Conservation (phyloP, 1,140 invertebrate genomes). For the Tenebrio molitor region DNA sequence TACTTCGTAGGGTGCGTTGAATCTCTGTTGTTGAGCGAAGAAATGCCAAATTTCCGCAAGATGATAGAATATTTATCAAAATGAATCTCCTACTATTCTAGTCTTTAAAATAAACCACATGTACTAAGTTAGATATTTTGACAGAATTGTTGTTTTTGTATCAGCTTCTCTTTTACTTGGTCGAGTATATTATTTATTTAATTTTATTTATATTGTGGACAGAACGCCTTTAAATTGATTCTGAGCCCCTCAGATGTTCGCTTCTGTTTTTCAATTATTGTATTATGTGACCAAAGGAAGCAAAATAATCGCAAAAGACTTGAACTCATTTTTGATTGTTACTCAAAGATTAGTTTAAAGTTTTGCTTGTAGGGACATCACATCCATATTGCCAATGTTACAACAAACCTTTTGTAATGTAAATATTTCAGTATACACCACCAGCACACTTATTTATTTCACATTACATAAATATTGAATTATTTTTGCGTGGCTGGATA, state of each 20-base stretch:
- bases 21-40: conserved; percentile 84
- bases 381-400: conserved; percentile 9
- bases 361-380: conserved; percentile 17
- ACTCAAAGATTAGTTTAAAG: too few species aligned
- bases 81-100: conserved; percentile 64
- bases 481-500: conserved; percentile 51
- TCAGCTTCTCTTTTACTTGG: conserved; percentile 51
- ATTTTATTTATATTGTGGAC: conserved; percentile 43
- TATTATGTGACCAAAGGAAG: too few species aligned
- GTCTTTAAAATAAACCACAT: conserved; percentile 59
- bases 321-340: not conserved
- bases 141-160: conserved; percentile 56
- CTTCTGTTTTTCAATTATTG: not conserved
- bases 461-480: conserved; percentile 42
- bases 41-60: conserved; percentile 80
- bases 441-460: conserved; percentile 28
- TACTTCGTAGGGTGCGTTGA: conserved; percentile 94
- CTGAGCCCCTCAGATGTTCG: conserved; percentile 27
- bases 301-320: too few species aligned
- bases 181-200: conserved; percentile 43
- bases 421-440: conserved; percentile 9
- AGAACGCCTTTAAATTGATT: conserved; percentile 26
- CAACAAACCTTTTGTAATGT: not conserved
- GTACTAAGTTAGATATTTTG: conserved; percentile 55
- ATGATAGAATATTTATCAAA: conserved; percentile 71